Conservation (phyloP, 35 echinoderm and acorn worm species). For the Ptychodera flava region DNA sequence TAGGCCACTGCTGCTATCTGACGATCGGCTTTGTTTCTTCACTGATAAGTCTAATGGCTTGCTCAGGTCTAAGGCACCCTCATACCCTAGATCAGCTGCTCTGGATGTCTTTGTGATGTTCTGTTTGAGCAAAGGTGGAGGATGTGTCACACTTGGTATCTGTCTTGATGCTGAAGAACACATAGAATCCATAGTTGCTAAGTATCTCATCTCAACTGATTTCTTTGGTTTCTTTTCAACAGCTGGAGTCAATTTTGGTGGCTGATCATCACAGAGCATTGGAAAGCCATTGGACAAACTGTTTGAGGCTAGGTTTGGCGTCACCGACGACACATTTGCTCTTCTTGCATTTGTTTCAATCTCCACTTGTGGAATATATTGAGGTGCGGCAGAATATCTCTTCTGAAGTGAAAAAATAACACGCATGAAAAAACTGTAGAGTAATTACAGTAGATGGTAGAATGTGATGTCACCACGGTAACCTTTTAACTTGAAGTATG, state of each 20-base stretch:
- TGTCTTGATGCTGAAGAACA: not conserved
- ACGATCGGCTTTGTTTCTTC: not conserved
- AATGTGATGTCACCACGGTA: no score
- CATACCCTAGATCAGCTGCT: not conserved
- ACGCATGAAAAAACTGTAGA: no score
- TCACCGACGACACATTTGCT: not conserved
- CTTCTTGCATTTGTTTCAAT: no score
- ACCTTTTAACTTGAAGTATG: no score
- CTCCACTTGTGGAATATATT: no score
- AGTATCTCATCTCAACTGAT: not conserved
- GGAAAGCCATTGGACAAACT: not conserved
- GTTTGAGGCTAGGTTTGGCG: not conserved
- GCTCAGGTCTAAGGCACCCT: not conserved
- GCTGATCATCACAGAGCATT: not conserved
- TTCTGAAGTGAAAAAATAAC: no score
- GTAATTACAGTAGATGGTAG: no score
- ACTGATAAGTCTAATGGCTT: not conserved
- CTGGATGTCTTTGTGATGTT: not conserved
- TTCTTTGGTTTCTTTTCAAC: not conserved
- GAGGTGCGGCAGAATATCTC: no score
- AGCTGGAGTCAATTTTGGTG: not conserved
- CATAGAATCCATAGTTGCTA: not conserved
- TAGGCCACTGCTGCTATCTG: not conserved
- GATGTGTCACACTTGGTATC: not conserved
- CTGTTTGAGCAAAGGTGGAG: not conserved